These are phyloP conservation scores for Gisinianus flammeolus DNA, from an alignment of 2,888 invertebrate genomes.

Conservation along the genomic window DNA sequence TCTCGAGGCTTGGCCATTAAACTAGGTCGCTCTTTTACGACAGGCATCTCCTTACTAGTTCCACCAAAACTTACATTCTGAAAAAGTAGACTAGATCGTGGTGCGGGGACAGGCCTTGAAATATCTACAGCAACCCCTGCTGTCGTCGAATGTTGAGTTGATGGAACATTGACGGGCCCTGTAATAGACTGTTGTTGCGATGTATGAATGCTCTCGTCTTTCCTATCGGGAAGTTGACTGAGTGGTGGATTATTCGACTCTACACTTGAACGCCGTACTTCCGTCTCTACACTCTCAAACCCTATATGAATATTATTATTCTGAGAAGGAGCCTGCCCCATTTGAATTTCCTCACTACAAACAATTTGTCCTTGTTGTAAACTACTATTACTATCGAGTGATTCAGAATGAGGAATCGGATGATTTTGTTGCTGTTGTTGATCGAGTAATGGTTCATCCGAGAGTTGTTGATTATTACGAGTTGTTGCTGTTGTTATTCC, in stretches of 20 bases:
- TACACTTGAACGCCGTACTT: constrained; percentile 38
- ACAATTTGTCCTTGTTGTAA: constrained; percentile 26
- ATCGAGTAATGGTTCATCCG: background rate
- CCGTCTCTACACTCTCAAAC: constrained; percentile 48
- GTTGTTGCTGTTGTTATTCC: background rate
- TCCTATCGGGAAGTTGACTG: background rate
- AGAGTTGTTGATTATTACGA: background rate
- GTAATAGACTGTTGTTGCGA: background rate
- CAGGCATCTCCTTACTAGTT: constrained; percentile 38
- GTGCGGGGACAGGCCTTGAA: constrained; percentile 51
- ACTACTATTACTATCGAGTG: background rate
- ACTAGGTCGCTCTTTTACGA: constrained; percentile 50
- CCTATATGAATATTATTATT: constrained; percentile 30
- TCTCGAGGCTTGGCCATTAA: constrained; percentile 56
- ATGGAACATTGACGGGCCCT: background rate
- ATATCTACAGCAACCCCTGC: background rate
- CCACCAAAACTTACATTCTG: background rate
- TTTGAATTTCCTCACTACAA: background rate
- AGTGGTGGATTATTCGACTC: background rate
- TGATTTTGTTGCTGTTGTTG: background rate
- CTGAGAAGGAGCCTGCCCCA: background rate
- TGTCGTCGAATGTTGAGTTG: background rate
- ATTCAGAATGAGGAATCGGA: background rate
- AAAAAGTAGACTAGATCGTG: constrained; percentile 50
- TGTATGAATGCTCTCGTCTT: background rate